Evolutionary conservation across 2,888 invertebrate species (phyloP), one percentile per base, ranked within the genome.

Genomic region (Drosophila pegasa): DNA sequence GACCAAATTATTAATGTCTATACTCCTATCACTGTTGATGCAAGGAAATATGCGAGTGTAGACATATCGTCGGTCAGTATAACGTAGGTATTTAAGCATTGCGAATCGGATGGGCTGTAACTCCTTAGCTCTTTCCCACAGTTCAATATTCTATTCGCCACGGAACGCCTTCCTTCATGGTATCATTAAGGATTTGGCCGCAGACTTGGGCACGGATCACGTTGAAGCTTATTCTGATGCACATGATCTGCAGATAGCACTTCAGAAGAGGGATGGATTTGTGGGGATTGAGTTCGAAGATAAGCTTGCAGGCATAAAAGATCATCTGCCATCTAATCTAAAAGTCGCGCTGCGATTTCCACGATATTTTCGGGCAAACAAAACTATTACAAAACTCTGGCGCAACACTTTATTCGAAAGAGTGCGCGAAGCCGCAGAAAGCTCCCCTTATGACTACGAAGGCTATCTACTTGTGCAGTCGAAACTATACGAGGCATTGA

Each of bases 211-310:
- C 1, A 9, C 12, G 0, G 41, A 8, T 14, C 3, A 3, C 0
- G 9, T 40, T 1, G 22, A 51, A 14, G 8, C 56, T 0, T 80
- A 14, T 25, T 0, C 7, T 4, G 40, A 41, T 22, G 72, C 63
- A 3, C 0, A 7, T 0, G 47, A 45, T 0, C 0, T 84, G 52
- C 50, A 66, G 6, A 0, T 0, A 0, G 80, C 55, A 2, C 47
- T 81, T 0, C 9, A 1, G 1, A 0, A 10, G 0, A 8, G 33
- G 1, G 41, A 67, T 18, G 68, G 45, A 3, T 75, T 63, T 16
- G 71, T 84, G 10, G 81, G 81, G 31, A 69, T 81, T 6, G 63
- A 80, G 59, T 81, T 81, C 48, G 65, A 67, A 0, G 75, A 83
- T 50, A 9, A 35, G 0, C 55, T 75, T 0, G 33, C 27, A 0